Percentiles rank a stretch among this genome's conserved stretches.
Conservation (phyloP, 2,888 invertebrate species). For the Rutpela maculata region DNA sequence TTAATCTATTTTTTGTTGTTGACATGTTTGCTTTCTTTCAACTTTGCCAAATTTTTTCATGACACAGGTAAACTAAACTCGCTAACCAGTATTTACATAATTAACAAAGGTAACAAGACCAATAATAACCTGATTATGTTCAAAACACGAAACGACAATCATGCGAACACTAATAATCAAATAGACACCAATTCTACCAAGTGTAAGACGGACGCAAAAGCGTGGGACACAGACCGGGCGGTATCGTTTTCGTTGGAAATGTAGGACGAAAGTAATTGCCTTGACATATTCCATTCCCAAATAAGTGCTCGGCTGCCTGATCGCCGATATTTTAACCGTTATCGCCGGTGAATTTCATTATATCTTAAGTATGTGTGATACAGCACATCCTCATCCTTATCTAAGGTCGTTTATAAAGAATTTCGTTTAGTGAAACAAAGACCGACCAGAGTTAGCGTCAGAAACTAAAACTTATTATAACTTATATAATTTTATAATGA, state of each 20-base stretch:
- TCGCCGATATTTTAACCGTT: constrained; percentile 32
- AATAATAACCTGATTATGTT: neutral
- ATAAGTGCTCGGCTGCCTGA: constrained; percentile 19
- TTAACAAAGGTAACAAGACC: too few relatives aligned
- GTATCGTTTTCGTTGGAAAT: constrained; percentile 36
- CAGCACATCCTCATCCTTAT: constrained; percentile 17
- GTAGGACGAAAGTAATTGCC: constrained; percentile 43
- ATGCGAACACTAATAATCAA: constrained; percentile 9
- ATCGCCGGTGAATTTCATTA: constrained; percentile 21
- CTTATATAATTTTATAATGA: too few relatives aligned
- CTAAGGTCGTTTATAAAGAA: constrained; percentile 18
- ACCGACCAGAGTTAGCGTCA: neutral
- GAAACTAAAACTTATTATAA: too few relatives aligned
- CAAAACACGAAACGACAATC: neutral
- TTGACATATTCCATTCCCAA: constrained; percentile 43
- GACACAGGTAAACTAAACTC: too few relatives aligned
- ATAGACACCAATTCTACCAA: constrained; percentile 8
- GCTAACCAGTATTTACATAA: too few relatives aligned
- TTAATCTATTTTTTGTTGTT: too few relatives aligned
- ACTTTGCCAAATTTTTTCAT: too few relatives aligned
- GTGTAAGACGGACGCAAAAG: constrained; percentile 16
- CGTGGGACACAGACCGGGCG: constrained; percentile 31
- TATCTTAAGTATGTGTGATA: constrained; percentile 13
- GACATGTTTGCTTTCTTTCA: too few relatives aligned
- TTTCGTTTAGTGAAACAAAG: neutral